Conservation (phyloP, 2,888 invertebrate genomes). For the Laspeyria flexula region DNA sequence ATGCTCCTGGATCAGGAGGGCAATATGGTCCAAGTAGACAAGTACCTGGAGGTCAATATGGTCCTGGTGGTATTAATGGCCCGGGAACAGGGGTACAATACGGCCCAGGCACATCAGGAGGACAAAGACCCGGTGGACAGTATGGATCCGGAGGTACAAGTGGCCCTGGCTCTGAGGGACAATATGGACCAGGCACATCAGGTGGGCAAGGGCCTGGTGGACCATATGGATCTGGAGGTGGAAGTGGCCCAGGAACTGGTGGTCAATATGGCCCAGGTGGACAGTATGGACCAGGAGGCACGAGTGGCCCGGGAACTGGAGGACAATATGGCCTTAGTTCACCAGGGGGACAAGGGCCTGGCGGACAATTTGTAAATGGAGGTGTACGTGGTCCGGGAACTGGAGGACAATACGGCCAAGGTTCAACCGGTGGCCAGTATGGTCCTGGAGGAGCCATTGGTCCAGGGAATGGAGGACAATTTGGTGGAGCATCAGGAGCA, state of each 20-base stretch:
- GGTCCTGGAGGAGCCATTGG: no score
- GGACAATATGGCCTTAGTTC: slow-evolving; percentile 13
- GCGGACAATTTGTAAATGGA: slow-evolving; percentile 1
- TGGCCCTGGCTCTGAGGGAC: not conserved
- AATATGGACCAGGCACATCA: not conserved
- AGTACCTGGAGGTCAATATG: not conserved
- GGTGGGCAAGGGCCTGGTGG: not conserved
- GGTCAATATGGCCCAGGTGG: slow-evolving; percentile 9
- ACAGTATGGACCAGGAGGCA: not conserved
- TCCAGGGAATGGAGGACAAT: no score
- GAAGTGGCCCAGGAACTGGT: not conserved
- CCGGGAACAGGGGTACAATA: not conserved
- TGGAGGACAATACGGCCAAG: not conserved
- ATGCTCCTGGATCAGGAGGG: not conserved
- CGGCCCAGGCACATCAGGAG: not conserved
- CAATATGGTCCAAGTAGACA: not conserved
- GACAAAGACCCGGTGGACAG: not conserved
- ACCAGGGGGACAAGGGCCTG: not conserved
- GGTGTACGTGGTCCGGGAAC: not conserved
- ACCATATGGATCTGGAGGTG: not conserved
- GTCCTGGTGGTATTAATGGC: not conserved
- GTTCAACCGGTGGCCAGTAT: not conserved
- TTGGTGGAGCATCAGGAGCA: no score
- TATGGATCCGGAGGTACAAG: slow-evolving; percentile 5
- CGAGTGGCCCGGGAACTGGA: not conserved